Conservation (phyloP, 2,113 vertebrate species). For the Recurvirostra avosetta region DNA sequence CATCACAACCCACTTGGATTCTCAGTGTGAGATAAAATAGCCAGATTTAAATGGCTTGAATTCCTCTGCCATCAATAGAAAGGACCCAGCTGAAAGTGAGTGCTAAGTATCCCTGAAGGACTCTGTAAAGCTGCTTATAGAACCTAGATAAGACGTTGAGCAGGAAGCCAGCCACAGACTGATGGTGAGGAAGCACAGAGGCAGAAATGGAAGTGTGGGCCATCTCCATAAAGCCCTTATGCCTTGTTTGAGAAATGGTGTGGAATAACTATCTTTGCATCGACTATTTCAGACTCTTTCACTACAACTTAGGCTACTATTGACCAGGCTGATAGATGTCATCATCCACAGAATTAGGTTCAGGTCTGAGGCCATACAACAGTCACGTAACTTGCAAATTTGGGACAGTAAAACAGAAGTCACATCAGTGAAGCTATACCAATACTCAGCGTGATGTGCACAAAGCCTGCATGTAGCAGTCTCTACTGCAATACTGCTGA, state of each 20-base stretch:
- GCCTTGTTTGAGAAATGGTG: fast-evolving
- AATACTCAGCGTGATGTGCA: neutral
- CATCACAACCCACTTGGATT: neutral
- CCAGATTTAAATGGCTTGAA: neutral
- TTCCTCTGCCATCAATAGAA: neutral
- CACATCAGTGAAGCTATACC: neutral
- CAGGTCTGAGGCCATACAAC: neutral
- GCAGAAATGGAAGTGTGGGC: neutral
- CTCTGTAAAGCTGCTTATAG: neutral
- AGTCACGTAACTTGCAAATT: neutral
- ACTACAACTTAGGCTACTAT: neutral
- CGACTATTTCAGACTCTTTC: neutral
- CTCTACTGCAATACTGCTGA: neutral
- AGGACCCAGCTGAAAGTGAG: neutral
- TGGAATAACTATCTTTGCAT: neutral
- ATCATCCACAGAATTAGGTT: neutral
- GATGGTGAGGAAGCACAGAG: neutral
- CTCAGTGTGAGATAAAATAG: neutral
- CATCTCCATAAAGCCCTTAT: neutral
- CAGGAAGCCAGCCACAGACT: neutral
- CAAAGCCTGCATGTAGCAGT: neutral
- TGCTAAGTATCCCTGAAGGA: neutral
- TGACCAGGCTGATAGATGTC: neutral
- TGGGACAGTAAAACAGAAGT: neutral
- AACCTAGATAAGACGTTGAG: neutral